A percentile compares a stretch with the other conserved stretches of the same genome.
Evolutionary conservation across 1,140 invertebrate genomes (phyloP).

Genomic region (Drosophila melanica): DNA sequence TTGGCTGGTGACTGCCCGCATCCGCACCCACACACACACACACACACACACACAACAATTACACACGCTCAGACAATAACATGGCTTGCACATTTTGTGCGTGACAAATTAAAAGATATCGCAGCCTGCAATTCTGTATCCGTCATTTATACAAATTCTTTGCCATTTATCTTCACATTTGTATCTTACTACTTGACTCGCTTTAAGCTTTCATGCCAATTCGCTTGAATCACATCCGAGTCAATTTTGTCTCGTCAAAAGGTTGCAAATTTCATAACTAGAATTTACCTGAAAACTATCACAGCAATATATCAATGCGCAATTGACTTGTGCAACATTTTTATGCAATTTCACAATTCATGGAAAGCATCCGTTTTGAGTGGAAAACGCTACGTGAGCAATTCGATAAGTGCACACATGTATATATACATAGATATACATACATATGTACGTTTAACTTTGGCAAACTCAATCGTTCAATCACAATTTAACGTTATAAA

Average conservation of each 20-base stretch:
- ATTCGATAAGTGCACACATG: slow-evolving; percentile 11
- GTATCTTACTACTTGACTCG: slow-evolving; percentile 21
- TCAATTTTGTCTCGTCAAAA: slow-evolving; percentile 30
- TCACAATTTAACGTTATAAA: too few species aligned
- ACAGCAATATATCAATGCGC: not conserved
- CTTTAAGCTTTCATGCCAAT: slow-evolving; percentile 32
- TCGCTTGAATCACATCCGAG: slow-evolving; percentile 27
- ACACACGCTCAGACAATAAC: slow-evolving; percentile 14
- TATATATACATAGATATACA: too few species aligned
- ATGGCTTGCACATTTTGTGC: slow-evolving; percentile 58
- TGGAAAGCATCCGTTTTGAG: not conserved
- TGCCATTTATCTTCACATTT: slow-evolving; percentile 49
- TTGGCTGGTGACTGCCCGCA: slow-evolving; percentile 27
- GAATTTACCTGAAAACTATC: slow-evolving; percentile 16
- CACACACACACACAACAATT: slow-evolving; percentile 15
- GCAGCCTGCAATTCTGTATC: slow-evolving; percentile 24
- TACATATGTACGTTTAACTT: too few species aligned
- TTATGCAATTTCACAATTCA: not conserved
- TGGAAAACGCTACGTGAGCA: slow-evolving; percentile 12
- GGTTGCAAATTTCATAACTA: slow-evolving; percentile 9
- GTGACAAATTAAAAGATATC: slow-evolving; percentile 80
- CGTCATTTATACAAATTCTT: slow-evolving; percentile 1
- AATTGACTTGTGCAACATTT: not conserved
- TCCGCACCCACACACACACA: slow-evolving; percentile 49
- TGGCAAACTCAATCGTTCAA: too few species aligned